Percentiles rank a stretch among this genome's conserved stretches.
These are phyloP conservation scores for Leptonema lineaticorne DNA, from an alignment of 1,140 invertebrate species.

Conservation along the genomic window DNA sequence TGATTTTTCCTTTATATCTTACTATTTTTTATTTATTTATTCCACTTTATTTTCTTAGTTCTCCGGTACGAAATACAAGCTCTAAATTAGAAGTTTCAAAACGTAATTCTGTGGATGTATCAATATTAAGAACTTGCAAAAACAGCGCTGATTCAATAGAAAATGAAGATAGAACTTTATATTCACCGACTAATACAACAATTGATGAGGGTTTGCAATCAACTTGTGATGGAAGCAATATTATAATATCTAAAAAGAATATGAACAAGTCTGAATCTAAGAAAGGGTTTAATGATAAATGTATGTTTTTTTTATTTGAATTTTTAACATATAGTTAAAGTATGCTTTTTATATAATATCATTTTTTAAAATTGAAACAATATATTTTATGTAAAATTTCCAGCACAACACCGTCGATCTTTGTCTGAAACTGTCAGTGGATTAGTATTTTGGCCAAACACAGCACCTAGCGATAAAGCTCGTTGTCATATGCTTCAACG, in stretches of 20 bases:
- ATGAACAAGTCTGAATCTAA: background rate
- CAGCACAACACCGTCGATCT: conserved; percentile 66
- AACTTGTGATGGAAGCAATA: background rate
- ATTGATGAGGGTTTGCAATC: background rate
- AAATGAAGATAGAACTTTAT: conserved; percentile 13
- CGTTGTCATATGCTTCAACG: conserved; percentile 63
- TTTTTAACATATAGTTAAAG: background rate
- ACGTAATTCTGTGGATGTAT: conserved; percentile 41
- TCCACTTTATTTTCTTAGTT: conserved; percentile 25
- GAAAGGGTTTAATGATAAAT: conserved; percentile 21
- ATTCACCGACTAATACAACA: conserved; percentile 7
- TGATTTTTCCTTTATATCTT: background rate
- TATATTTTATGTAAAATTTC: conserved; percentile 22
- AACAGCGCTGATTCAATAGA: conserved; percentile 26
- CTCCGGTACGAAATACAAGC: conserved; percentile 27
- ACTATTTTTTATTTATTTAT: background rate
- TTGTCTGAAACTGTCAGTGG: conserved; percentile 66
- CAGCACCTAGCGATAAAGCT: conserved; percentile 70
- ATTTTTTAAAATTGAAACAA: background rate
- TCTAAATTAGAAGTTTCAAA: conserved; percentile 40
- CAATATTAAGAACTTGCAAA: conserved; percentile 21
- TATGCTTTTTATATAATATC: background rate
- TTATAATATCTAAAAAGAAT: conserved; percentile 3
- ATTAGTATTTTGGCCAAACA: conserved; percentile 56
- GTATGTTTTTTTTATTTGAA: conserved; percentile 5